Base-by-base conservation (phyloP, 2,888 invertebrate genomes). In the Nasonia oneida region DNA sequence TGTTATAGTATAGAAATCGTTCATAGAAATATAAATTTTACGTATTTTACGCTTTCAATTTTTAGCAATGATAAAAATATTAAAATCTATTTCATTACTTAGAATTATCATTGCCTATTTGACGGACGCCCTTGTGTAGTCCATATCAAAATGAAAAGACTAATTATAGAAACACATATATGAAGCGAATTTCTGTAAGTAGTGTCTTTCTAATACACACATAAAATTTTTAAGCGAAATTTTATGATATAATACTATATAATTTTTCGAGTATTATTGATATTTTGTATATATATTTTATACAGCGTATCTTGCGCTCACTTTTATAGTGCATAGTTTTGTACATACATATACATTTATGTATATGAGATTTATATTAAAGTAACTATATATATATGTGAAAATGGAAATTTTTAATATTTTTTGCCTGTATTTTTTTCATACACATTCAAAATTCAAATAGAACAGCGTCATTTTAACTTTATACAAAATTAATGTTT, bases 301-400 rank as follows among this genome's bases (percentile, higher is more conserved):
- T 74, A 80, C 74, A 61, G 12, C 39, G 37, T 50, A 67, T 74
- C 23, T 57, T 12, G 29, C 67, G 37, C 57, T 71, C 18, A 33
- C 57, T 10, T 42, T 15, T 6, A 29, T 29, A 70, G 47, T 71
- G 33, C 47, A n/a, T 83, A 83, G 73, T 83, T 83, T 83, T 78
- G 47, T 83, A 83, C 70, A 78, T 83, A 76, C 78, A 76, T 39
- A 71, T 67, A 83, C 53, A 73, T 53, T 83, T 77, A 71, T 83
- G 57, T 76, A 75, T 81, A 83, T 42, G 10, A 73, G 29, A 76
- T 82, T 74, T 76, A 76, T 39, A 83, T 78, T 18, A 73, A 70
- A 83, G 47, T 3, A 8, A 75, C 23, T 42, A 23, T 61, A 83
- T 73, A 37, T 73, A 37, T 37, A 37, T 37, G 33, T 37, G 33